A percentile compares a stretch with the other conserved stretches of the same genome.
These are phyloP conservation scores for Diploptera punctata DNA, from an alignment of 2,888 invertebrate species.

Conservation along the genomic window DNA sequence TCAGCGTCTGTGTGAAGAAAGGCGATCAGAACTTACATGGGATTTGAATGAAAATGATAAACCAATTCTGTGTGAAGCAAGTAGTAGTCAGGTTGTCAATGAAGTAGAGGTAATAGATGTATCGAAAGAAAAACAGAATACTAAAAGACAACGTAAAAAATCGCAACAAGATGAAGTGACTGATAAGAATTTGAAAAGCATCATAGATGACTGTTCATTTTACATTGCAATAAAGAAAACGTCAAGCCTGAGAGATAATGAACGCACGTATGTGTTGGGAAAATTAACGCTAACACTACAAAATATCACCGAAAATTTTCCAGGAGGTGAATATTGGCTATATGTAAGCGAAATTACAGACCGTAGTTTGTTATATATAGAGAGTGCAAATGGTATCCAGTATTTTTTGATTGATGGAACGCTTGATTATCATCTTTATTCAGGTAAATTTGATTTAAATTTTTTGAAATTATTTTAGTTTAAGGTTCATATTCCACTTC, in stretches of 20 bases:
- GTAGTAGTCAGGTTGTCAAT: neutral
- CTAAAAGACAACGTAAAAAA: neutral
- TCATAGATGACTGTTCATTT: conserved; percentile 15
- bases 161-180: neutral
- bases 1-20: neutral
- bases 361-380: conserved; percentile 27
- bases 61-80: neutral
- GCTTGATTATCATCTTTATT: conserved; percentile 19
- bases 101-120: too few relatives aligned
- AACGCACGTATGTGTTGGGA: neutral
- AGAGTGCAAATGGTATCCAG: neutral
- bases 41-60: neutral
- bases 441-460: conserved; percentile 16
- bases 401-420: conserved; percentile 16
- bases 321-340: conserved; percentile 29
- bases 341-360: conserved; percentile 17
- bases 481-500: neutral
- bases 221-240: conserved; percentile 2
- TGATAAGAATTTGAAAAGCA: neutral
- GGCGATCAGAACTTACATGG: conserved; percentile 8
- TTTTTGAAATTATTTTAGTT: neutral
- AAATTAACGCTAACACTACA: neutral
- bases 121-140: neutral
- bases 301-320: neutral
- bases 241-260: neutral